Evolutionary conservation across 92 coral and sea anemone genomes (phyloP), one percentile per base, ranked within the genome.

Genomic region (Umimayanthus chanpuru): DNA sequence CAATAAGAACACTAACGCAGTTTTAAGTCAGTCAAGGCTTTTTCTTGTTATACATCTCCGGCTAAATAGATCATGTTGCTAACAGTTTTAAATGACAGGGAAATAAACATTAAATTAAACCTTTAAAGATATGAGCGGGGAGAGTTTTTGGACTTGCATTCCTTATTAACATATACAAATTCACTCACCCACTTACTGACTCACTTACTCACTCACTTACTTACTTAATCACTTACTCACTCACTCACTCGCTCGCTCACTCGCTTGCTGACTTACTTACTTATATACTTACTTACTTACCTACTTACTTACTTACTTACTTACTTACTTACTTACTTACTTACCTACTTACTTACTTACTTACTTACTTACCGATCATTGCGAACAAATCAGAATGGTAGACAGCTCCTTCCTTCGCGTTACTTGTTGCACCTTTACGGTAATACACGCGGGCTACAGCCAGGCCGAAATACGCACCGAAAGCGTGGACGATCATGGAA

Each of bases 391-490:
- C 95, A 21, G 95, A 93, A 68, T 93, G 93, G 39, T 93, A 93
- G 14, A 82, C 88, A 2, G 95, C 88, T 28, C 85, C 93, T 73
- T 93, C 95, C 70, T 91, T 93, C 1, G 89, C 93, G 43, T 76
- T 90, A 6, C 85, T 87, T 55, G 68, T 75, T 25, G 89, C 85
- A 16, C 66, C 68, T 41, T 50, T 66, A 11, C 64, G 89, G 65
- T 90, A 68, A n/a, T 90, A 88, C 82, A 86, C 86, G 10, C 92
- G 88, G 53, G 93, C 88, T 50, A 92, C 81, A 6, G 94, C 94
- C 71, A 92, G 77, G 26, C 94, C 95, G 81, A 93, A 93, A 67
- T 93, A 93, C n/a, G 93, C 93, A 1, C 95, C 95, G 78, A 93
- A 93, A 12, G 88, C 56, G 88, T 93, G 95, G 81, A 93, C 88